Conservation (phyloP, 1,140 invertebrate genomes). For the Dryas iulia region DNA sequence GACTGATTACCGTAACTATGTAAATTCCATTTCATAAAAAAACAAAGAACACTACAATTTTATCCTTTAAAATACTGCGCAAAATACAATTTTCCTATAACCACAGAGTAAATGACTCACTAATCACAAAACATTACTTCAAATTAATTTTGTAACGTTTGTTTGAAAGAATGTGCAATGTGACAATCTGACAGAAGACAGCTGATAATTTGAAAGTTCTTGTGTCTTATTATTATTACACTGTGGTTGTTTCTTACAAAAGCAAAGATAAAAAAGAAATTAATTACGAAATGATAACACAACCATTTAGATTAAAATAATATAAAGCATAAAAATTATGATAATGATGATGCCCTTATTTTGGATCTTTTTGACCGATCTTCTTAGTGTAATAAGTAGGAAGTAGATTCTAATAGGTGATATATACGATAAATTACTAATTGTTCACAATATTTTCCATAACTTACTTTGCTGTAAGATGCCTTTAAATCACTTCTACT, state of each 20-base stretch:
- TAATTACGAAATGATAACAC: neutral
- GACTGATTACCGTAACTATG: neutral
- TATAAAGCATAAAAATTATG: no score
- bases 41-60: neutral
- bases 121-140: constrained; percentile 4
- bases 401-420: no score
- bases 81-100: constrained; percentile 8
- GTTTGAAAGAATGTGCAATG: neutral
- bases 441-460: no score
- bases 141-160: constrained; percentile 8
- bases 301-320: no score
- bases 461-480: no score
- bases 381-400: no score
- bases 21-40: constrained; percentile 12
- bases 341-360: no score
- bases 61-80: constrained; percentile 7
- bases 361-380: no score
- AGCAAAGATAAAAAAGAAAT: neutral
- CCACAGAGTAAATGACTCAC: constrained; percentile 22
- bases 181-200: constrained; percentile 6
- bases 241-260: neutral
- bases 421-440: no score
- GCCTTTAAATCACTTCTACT: no score
- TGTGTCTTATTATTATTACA: neutral
- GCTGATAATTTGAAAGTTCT: constrained; percentile 13